These are phyloP conservation scores for Chlorodrepanis virens DNA, from an alignment of 2,113 vertebrate species.

Conservation along the genomic window DNA sequence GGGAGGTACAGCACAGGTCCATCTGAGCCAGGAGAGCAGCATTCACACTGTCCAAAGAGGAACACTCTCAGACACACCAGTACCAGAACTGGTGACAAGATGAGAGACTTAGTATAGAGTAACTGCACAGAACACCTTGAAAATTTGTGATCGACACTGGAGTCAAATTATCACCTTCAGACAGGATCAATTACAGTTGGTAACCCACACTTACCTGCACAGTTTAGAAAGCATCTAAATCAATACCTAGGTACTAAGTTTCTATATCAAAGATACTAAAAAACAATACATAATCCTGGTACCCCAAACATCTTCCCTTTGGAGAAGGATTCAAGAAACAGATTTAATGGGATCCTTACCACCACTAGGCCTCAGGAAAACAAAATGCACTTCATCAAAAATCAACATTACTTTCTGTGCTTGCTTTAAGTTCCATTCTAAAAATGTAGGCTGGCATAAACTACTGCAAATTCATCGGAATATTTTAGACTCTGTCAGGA, in stretches of 20 bases:
- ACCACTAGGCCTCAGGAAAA: neutral
- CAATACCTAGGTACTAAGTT: neutral
- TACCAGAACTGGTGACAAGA: neutral
- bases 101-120: neutral
- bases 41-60: fast-evolving
- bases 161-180: neutral
- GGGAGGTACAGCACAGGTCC: neutral
- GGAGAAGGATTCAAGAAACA: neutral
- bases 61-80: neutral
- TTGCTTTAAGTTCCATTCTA: neutral
- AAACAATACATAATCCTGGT: neutral
- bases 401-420: neutral
- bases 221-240: neutral
- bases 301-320: neutral
- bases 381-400: neutral
- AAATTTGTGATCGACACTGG: neutral
- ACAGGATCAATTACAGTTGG: neutral
- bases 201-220: neutral
- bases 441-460: neutral
- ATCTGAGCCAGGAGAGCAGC: neutral
- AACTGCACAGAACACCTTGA: neutral
- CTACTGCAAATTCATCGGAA: neutral
- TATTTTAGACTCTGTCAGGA: neutral
- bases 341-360: neutral
- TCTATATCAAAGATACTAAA: neutral